These are phyloP conservation scores for Plumapathes pennacea DNA, from an alignment of 92 coral and sea anemone genomes.

Conservation along the genomic window DNA sequence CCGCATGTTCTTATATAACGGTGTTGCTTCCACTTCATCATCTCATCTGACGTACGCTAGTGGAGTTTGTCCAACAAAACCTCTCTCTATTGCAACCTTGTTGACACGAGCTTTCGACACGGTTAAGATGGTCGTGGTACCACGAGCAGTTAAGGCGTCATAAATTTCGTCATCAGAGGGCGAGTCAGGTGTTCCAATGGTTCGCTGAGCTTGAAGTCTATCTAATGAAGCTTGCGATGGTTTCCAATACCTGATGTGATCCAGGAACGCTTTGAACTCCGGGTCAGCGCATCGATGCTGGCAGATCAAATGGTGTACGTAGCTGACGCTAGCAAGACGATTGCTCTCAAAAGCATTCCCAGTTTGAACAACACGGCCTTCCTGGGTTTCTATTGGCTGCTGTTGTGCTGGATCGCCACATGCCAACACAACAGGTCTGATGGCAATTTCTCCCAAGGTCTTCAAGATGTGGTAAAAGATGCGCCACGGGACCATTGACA, in stretches of 20 bases:
- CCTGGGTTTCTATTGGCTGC: constrained; percentile 14
- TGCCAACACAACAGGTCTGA: constrained; percentile 14
- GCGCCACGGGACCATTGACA: constrained; percentile 16
- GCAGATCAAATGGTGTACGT: not conserved
- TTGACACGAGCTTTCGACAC: too few species aligned
- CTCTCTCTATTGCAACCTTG: too few species aligned
- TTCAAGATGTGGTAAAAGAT: constrained; percentile 7
- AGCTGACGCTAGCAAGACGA: not conserved
- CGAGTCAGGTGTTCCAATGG: too few species aligned
- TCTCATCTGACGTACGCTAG: too few species aligned
- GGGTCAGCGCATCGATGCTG: constrained; percentile 27
- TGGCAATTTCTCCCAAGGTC: constrained; percentile 11
- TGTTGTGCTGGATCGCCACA: constrained; percentile 32
- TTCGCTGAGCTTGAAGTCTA: not conserved
- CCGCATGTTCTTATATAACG: too few species aligned
- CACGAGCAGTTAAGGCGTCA: too few species aligned
- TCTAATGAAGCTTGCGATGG: not conserved
- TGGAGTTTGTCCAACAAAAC: too few species aligned
- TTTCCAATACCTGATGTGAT: constrained; percentile 4
- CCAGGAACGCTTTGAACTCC: not conserved
- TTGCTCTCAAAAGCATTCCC: not conserved
- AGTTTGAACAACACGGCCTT: not conserved
- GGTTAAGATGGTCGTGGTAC: too few species aligned
- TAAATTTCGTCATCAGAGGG: too few species aligned
- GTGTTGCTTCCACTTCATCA: too few species aligned